Evolutionary conservation across 2,113 vertebrate species (phyloP).

Genomic region (Tragelaphus imberbis): DNA sequence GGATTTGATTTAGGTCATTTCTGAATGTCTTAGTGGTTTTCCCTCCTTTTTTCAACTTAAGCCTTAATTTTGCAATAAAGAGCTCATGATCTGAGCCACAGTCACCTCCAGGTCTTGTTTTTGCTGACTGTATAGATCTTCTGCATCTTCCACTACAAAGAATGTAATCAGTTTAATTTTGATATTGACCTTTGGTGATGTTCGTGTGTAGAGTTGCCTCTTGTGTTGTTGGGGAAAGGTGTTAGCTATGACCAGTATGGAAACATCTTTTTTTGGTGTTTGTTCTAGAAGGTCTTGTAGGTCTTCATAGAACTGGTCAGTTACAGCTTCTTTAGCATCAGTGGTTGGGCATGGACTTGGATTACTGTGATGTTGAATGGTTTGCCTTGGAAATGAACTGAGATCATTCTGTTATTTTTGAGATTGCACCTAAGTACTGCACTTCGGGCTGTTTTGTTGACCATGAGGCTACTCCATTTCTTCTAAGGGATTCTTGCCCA

Average conservation of each 20-base stretch:
- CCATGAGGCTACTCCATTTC: background rate
- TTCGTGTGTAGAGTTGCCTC: background rate
- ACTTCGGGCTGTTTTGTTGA: background rate
- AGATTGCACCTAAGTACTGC: background rate
- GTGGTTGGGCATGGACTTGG: background rate
- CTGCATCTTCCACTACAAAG: background rate
- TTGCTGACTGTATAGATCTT: background rate
- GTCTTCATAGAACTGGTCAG: background rate
- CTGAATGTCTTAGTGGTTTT: background rate
- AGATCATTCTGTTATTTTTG: background rate
- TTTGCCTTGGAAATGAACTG: background rate
- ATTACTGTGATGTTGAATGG: background rate
- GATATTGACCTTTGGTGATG: background rate
- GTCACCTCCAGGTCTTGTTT: background rate
- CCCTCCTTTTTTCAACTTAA: background rate
- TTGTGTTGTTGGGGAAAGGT: background rate
- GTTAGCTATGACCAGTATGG: background rate
- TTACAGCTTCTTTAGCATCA: background rate
- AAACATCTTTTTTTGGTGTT: background rate
- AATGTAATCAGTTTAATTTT: background rate
- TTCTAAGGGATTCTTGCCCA: background rate
- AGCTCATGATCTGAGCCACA: background rate
- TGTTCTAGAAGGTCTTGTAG: background rate
- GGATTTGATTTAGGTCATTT: background rate
- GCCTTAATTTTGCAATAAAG: background rate